Evolutionary conservation across 2,888 invertebrate genomes (phyloP).

Genomic region (Oscheius sp.): DNA sequence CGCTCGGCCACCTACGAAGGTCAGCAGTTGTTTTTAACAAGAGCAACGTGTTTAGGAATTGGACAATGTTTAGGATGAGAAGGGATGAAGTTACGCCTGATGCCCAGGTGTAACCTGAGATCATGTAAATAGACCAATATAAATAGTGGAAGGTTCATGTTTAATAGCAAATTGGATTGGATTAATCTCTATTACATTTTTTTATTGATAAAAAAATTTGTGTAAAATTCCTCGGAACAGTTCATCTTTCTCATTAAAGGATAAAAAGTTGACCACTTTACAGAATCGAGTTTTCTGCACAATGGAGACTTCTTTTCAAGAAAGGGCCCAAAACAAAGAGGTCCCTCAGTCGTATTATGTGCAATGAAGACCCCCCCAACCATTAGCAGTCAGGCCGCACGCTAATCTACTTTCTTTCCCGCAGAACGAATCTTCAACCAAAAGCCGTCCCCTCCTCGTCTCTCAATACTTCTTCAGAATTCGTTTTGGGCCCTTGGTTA

Average conservation of each 20-base stretch:
- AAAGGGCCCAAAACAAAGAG: too few relatives aligned
- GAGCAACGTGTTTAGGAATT: constrained; percentile 2
- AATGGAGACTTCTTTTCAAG: background rate
- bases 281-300: too few relatives aligned
- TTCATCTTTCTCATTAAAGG: too few relatives aligned
- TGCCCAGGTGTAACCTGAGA: constrained; percentile 11
- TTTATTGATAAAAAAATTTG: too few relatives aligned
- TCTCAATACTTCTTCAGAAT: constrained; percentile 19
- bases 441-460: background rate
- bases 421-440: constrained; percentile 3
- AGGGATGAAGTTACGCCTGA: constrained; percentile 23
- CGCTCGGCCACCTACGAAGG: constrained; percentile 9
- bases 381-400: constrained; percentile 28
- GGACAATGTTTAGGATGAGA: constrained; percentile 15
- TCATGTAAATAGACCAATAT: constrained; percentile 18
- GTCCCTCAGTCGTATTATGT: constrained; percentile 3
- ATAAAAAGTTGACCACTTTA: too few relatives aligned
- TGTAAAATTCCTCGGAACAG: too few relatives aligned
- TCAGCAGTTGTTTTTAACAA: constrained; percentile 26
- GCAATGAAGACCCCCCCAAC: constrained; percentile 26
- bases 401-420: constrained; percentile 28
- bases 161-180: background rate
- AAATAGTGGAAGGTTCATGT: constrained; percentile 7
- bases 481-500: background rate
- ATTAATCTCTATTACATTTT: background rate